Base-by-base conservation (phyloP, 2,113 vertebrate species). In the Lanius ludovicianus region DNA sequence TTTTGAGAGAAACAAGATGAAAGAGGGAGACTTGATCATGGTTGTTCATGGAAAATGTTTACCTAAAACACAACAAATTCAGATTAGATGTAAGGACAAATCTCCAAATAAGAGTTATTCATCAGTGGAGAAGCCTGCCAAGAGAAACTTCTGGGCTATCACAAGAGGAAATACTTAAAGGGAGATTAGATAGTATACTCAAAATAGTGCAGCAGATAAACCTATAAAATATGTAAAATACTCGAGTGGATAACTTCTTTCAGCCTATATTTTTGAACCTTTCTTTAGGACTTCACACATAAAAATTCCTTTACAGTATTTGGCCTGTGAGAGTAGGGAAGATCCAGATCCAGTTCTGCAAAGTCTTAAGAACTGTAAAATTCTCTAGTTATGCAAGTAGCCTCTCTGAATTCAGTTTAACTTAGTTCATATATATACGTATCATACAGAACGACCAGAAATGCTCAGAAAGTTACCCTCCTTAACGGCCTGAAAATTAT, bases 141-240 rank as follows among this genome's bases (percentile, higher is more conserved):
- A 96, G 77, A 95, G 97, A 96, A 96, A 97, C 63, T 84, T 77
- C 52, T 47, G 96, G 94, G 84, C 95, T 92, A 90, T 31, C 53
- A 85, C 86, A 88, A 76, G 64, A 95, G 97, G 98, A 98, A 97
- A 97, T 96, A 95, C 96, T 97, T 96, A 88, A 74, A 82, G 65
- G 65, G 68, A 97, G 97, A 98, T 98, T 97, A 98, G 98, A 98
- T 97, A 98, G 94, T 77, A 75, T 57, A 83, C 97, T 95, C 69
- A 95, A 92, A 97, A 91, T 90, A 96, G 95, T 87, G 39, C 74
- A 85, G 64, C 35, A 91, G 95, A 96, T 94, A 97, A 96, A 93
- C 42, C 17, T 84, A 33, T 60, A 80, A 91, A 95, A 94, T 60
- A 68, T 41, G 42, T 81, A 88, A 80, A 89, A 85, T 47, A 33